Base-by-base conservation (phyloP, 2,797 vertebrate genomes). In the Melanotaenia trifasciata region DNA sequence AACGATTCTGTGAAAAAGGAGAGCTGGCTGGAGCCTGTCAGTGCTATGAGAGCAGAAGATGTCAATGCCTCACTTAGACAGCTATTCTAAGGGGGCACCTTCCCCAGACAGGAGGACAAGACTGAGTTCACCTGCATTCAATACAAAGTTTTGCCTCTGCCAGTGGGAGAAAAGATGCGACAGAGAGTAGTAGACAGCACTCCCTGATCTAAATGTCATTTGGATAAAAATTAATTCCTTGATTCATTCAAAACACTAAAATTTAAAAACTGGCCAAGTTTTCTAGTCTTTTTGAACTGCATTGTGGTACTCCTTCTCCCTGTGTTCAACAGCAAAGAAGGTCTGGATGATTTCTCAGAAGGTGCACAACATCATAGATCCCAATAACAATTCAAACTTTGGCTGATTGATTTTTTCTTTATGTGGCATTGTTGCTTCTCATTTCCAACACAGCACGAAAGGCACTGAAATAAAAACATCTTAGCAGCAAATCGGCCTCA, bases 391-490 rank as follows among this genome's bases (percentile, higher is more conserved):
- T 82, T 87, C 76, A 79, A 71, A 87, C 81, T 90, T 92, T 78
- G 72, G 57, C 68, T 84, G 84, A 92, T 90, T 82, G 84, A 89
- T 87, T 70, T 65, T 6, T 20, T 36, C 67, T 83, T 56, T 67
- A 63, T 53, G 83, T 84, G 80, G 81, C 79, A 86, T 85, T 85
- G 84, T 84, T 88, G 89, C 86, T 77, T 83, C 91, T 91, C 80
- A 87, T 90, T 91, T 91, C 79, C 81, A 90, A 85, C 87, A 61
- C 89, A 84, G 84, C 87, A 72, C 85, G 91, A 91, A 85, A 89
- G 87, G 79, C 72, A 72, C 81, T 45, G 78, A 90, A 91, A 92
- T 93, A 89, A 90, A 93, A 93, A 91, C 89, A 93, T 92, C 87
- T 91, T 87, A 89, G 88, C 84, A 75, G 87, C 86, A 91, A 90